Conservation (phyloP, 2,888 invertebrate species). For the Mythimna loreyi region DNA sequence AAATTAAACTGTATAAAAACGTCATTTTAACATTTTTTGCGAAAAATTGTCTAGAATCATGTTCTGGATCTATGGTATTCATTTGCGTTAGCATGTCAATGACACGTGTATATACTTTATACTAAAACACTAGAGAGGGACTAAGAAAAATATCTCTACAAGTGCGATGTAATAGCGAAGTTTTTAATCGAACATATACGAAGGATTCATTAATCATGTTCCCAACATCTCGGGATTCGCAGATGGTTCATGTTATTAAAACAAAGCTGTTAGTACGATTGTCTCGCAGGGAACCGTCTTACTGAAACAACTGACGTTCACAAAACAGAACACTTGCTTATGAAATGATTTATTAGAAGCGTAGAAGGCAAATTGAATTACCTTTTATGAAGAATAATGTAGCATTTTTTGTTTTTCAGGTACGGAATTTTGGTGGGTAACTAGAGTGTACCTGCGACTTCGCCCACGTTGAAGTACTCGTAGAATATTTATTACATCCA, state of each 20-base stretch:
- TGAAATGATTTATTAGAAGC: neutral
- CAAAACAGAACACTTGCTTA: constrained; percentile 2
- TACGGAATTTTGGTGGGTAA: neutral
- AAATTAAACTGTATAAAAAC: too few relatives aligned
- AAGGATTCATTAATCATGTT: constrained; percentile 7
- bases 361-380: neutral
- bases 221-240: constrained; percentile 22
- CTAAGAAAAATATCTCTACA: neutral
- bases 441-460: too few relatives aligned
- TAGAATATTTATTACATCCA: too few relatives aligned
- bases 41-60: too few relatives aligned
- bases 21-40: too few relatives aligned
- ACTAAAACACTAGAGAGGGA: too few relatives aligned
- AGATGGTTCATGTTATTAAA: constrained; percentile 51
- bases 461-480: too few relatives aligned
- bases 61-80: too few relatives aligned
- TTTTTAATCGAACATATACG: neutral
- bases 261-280: constrained; percentile 42
- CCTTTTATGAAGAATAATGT: neutral
- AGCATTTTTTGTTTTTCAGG: neutral
- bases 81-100: too few relatives aligned
- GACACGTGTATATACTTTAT: too few relatives aligned
- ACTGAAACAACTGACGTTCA: neutral
- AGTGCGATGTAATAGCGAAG: neutral
- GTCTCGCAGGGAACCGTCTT: constrained; percentile 17